Conservation (phyloP, 1,140 invertebrate genomes). For the Aphelenchoides fujianensis region DNA sequence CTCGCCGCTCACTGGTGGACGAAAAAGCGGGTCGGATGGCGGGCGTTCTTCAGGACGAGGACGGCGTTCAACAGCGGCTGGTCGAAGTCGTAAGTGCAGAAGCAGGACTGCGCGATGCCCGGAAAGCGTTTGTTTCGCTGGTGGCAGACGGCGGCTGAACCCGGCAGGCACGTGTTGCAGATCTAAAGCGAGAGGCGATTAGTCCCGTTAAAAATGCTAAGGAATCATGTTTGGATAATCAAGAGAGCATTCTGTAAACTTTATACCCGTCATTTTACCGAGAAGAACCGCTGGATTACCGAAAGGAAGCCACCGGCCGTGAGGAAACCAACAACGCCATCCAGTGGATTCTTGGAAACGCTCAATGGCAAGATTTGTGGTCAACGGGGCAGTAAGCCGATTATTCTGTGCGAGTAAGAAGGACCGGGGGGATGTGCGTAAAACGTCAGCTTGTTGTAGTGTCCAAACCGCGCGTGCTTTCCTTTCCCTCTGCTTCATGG, state of each 20-base stretch:
- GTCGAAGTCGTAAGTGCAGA: slow-evolving; percentile 20
- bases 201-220: not conserved
- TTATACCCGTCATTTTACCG: no score
- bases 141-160: slow-evolving; percentile 21
- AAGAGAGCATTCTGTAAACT: not conserved
- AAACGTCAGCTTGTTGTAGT: no score
- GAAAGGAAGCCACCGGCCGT: no score
- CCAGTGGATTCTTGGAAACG: no score
- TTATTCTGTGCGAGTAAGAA: no score
- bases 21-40: not conserved
- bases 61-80: slow-evolving; percentile 18
- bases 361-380: not conserved
- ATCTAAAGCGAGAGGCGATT: slow-evolving; percentile 6
- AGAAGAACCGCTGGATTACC: no score
- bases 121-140: slow-evolving; percentile 17
- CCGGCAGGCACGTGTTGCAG: slow-evolving; percentile 9
- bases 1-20: no score
- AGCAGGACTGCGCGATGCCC: slow-evolving; percentile 17
- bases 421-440: no score
- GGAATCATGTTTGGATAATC: not conserved
- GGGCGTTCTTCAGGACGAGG: slow-evolving; percentile 14
- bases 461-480: no score
- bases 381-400: no score
- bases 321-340: no score
- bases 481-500: no score